Base-by-base conservation (phyloP, 2,888 invertebrate species). In the Lasioglossum figueresi region DNA sequence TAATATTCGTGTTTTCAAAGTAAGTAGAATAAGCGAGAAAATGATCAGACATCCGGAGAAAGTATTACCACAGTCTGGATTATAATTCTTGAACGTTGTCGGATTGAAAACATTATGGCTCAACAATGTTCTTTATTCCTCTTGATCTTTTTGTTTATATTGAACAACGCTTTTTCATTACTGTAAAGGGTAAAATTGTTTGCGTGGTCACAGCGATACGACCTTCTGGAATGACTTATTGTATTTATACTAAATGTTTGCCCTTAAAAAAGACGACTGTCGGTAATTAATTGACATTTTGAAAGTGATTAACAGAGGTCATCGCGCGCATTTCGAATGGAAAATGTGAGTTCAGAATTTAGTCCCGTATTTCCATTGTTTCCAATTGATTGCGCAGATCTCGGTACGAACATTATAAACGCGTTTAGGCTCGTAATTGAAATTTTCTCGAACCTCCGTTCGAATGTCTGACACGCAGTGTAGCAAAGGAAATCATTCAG, bases 401-500 rank as follows among this genome's bases (percentile, higher is more conserved):
- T 23, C 10, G 19, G 4, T 8, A 31, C 31, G 68, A 68, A 23
- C 19, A 68, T 23, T 1, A 37, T 23, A 68, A 37, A 68, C 68
- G 34, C 68, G 23, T 37, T 56, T 37, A 70, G 14, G 14, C 23
- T 37, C 70, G 14, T n/a, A 14, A 70, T n/a, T 40, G 43, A 14
- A n/a, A 37, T n/a, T 70, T n/a, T 40, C 14, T n/a, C 23, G 70
- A 40, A 40, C 12, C 70, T n/a, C n/a, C 70, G 70, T 14, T 70
- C 40, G 12, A 43, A 6, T n/a, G 14, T 43, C n/a, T 14, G 70
- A n/a, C 40, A 19, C 37, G 12, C 37, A 70, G 10, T 12, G n/a
- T 70, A 40, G 5, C 70, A 23, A 40, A 70, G 14, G 40, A 40
- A 70, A 40, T 70, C 37, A 70, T 70, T 40, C 40, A 70, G 70